Percentiles rank a stretch among this genome's conserved stretches.
phyloP scores from a whole-genome alignment of 2,888 invertebrate genomes.

The Pyrocoelia pectoralis region DNA sequence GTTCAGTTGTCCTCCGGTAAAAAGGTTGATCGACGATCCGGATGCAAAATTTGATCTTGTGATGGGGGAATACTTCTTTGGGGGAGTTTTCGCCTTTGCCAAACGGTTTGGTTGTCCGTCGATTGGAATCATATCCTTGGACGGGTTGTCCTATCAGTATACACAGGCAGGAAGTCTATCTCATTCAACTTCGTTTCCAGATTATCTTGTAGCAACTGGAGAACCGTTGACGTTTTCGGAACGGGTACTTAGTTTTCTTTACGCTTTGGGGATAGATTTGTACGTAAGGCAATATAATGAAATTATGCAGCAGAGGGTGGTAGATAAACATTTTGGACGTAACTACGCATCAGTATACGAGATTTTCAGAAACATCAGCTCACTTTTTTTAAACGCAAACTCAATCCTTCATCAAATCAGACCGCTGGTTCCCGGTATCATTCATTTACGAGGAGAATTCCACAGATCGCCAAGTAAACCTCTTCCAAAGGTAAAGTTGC shows the following conservation, averaged over 20 bases:
- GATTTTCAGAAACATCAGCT: conserved; percentile 47
- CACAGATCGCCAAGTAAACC: conserved; percentile 23
- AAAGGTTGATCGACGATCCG: conserved; percentile 47
- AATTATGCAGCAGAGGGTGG: too few species aligned
- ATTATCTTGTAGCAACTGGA: conserved; percentile 35
- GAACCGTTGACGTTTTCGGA: background rate
- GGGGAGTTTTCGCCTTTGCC: conserved; percentile 62
- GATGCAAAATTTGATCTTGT: conserved; percentile 65
- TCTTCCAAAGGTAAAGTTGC: conserved; percentile 51
- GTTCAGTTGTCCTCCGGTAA: conserved; percentile 43
- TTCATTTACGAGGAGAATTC: conserved; percentile 50
- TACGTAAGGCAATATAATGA: too few species aligned
- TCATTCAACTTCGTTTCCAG: conserved; percentile 63
- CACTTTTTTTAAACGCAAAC: conserved; percentile 52
- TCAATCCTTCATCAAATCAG: conserved; percentile 49
- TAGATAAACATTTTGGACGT: background rate
- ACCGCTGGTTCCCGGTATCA: conserved; percentile 49
- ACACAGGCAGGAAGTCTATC: conserved; percentile 64
- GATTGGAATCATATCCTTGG: conserved; percentile 63
- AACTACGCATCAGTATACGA: conserved; percentile 49
- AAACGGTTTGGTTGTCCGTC: conserved; percentile 65
- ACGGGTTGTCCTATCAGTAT: conserved; percentile 61
- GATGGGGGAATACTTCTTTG: conserved; percentile 64
- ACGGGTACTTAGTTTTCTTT: background rate
- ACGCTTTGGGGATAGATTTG: too few species aligned